phyloP scores from a whole-genome alignment of 2,888 invertebrate species.

The Neoaliturus tenellus region DNA sequence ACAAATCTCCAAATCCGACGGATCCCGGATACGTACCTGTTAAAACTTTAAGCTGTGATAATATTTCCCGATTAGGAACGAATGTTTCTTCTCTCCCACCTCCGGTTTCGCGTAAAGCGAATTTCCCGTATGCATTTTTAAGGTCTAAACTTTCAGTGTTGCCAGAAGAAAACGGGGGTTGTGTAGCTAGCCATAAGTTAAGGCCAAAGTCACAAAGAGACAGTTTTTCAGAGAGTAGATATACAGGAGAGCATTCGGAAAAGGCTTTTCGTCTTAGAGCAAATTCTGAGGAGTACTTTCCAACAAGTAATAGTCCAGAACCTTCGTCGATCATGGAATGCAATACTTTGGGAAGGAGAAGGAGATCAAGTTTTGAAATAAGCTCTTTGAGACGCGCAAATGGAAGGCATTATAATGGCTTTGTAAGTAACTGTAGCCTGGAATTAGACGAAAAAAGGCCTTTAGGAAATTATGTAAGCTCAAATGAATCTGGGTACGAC shows the following conservation, averaged over 20 bases:
- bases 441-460: conserved; percentile 69
- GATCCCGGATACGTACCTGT: conserved; percentile 73
- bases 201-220: conserved; percentile 73
- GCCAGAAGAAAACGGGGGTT: conserved; percentile 80
- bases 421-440: conserved; percentile 60
- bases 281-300: conserved; percentile 78
- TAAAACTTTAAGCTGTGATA: conserved; percentile 84
- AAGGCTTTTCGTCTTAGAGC: conserved; percentile 73
- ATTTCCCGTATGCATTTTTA: conserved; percentile 86
- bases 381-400: conserved; percentile 50
- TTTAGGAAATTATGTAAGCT: conserved; percentile 82
- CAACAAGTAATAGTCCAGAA: conserved; percentile 68
- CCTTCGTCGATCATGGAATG: conserved; percentile 65
- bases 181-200: conserved; percentile 71
- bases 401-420: conserved; percentile 66
- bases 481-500: conserved; percentile 90
- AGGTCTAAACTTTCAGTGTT: conserved; percentile 85
- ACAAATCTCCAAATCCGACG: conserved; percentile 59
- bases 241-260: conserved; percentile 72
- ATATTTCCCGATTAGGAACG: conserved; percentile 79
- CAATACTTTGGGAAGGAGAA: conserved; percentile 65
- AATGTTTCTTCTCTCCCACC: conserved; percentile 70
- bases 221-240: conserved; percentile 75
- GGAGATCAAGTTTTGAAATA: conserved; percentile 62
- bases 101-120: conserved; percentile 76